Evolutionary conservation across 2,113 vertebrate genomes (phyloP), one percentile per base, ranked within the genome.

Genomic region (Lates calcarifer): DNA sequence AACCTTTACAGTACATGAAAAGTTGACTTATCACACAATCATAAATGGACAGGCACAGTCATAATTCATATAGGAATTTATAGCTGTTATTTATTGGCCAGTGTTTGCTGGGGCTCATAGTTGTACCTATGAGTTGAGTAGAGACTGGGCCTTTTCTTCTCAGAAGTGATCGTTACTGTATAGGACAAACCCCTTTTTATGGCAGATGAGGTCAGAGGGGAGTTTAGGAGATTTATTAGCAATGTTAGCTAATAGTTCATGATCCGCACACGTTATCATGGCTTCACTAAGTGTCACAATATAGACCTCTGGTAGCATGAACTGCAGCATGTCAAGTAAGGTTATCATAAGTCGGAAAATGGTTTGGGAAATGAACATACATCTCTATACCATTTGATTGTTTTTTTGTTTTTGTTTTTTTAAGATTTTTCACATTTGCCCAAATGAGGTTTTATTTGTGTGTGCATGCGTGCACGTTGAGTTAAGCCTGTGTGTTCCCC

Each of bases 401-500:
- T n/a, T n/a, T n/a, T n/a, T n/a, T n/a, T n/a, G n/a, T n/a, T n/a
- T n/a, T n/a, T n/a, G n/a, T n/a, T n/a, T 79, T 86, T 77, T 13
- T 13, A 2, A 53, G 20, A 17, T 45, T 76, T 35, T 78, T 55
- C 49, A 71, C 47, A 74, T 87, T 75, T 56, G 43, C 6, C 31
- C 5, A 62, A 70, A 86, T 83, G 66, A 88, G 72, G 74, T 69
- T 86, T 70, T 47, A 33, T 56, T 41, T 81, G 51, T 64, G 57
- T 74, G 63, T 64, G 43, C 53, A 57, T 79, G 56, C 69, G 68
- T 73, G 74, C 41, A 58, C 6, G 5, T 58, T 77, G 83, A 83
- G 85, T 87, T 89, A 86, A 92, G 73, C 68, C 70, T 85, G 83
- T 83, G 77, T 92, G 91, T 87, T 83, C 77, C 73, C 90, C 86